Percentiles rank a stretch among this genome's conserved stretches.
phyloP scores from a whole-genome alignment of 23 tunicate genomes.

The Oikopleura albicans region DNA sequence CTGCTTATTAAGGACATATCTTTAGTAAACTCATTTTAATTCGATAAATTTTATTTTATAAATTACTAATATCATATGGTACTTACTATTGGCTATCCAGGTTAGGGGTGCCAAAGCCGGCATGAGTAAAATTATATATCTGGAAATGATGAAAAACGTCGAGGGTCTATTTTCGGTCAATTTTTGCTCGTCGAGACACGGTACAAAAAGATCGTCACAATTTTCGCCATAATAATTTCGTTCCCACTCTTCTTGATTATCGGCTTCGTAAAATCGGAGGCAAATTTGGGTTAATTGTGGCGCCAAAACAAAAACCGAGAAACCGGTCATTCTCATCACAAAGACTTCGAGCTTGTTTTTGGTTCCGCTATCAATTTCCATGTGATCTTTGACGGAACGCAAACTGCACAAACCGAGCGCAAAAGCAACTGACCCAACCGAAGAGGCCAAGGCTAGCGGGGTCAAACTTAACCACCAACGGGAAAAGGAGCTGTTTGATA shows the following conservation, averaged over 20 bases:
- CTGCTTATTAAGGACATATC: no score
- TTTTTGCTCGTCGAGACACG: not conserved
- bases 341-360: not conserved
- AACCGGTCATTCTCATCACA: not conserved
- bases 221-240: not conserved
- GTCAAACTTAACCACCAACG: not conserved
- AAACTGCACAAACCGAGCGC: not conserved
- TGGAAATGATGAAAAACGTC: not conserved
- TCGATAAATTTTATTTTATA: no score
- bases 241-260: not conserved
- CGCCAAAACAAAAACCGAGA: not conserved
- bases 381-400: not conserved
- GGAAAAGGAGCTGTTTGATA: not conserved
- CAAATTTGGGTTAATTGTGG: not conserved
- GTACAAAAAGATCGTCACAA: not conserved
- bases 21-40: no score
- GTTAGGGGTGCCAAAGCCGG: not conserved
- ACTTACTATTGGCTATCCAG: conserved; percentile 14
- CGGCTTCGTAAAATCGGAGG: not conserved
- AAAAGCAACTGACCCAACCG: not conserved
- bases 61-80: not conserved
- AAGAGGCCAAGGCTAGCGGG: not conserved
- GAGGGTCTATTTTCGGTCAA: not conserved
- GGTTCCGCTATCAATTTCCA: not conserved
- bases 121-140: not conserved